phyloP scores from a whole-genome alignment of 2,113 vertebrate species.

The Regulus satrapa region DNA sequence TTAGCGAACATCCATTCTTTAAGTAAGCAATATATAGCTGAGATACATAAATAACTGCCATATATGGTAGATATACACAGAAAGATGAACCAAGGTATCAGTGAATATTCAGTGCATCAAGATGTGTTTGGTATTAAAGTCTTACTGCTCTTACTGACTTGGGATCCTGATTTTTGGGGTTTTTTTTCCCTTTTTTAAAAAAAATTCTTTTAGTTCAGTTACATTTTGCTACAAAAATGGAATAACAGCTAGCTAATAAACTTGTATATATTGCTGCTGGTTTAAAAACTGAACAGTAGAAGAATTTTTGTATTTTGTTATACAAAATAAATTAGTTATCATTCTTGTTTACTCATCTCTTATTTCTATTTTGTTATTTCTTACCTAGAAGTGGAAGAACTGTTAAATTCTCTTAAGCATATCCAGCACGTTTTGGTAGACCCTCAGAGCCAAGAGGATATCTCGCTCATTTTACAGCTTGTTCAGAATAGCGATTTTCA shows the following conservation, averaged over 20 bases:
- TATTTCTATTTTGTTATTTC: constrained; percentile 56
- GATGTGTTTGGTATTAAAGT: background rate
- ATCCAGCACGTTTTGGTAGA: constrained; percentile 83
- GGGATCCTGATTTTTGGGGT: background rate
- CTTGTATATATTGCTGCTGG: background rate
- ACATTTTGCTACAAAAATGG: background rate
- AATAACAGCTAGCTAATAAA: background rate
- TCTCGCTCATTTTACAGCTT: constrained; percentile 84
- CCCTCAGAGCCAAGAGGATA: constrained; percentile 90
- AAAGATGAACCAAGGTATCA: background rate
- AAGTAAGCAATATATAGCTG: background rate
- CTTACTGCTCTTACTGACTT: background rate
- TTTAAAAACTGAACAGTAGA: background rate
- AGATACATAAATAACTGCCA: background rate
- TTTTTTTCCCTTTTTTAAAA: background rate
- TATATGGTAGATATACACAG: background rate
- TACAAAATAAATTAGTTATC: no score
- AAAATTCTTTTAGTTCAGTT: background rate
- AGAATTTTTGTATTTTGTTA: rapidly evolving
- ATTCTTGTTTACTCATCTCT: background rate
- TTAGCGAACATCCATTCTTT: background rate
- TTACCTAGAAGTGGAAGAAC: constrained; percentile 84
- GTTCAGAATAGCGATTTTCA: constrained; percentile 87
- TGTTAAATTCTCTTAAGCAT: constrained; percentile 85
- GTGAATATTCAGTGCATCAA: background rate